phyloP scores from a whole-genome alignment of 2,113 vertebrate genomes.

The Rallus limicola region DNA sequence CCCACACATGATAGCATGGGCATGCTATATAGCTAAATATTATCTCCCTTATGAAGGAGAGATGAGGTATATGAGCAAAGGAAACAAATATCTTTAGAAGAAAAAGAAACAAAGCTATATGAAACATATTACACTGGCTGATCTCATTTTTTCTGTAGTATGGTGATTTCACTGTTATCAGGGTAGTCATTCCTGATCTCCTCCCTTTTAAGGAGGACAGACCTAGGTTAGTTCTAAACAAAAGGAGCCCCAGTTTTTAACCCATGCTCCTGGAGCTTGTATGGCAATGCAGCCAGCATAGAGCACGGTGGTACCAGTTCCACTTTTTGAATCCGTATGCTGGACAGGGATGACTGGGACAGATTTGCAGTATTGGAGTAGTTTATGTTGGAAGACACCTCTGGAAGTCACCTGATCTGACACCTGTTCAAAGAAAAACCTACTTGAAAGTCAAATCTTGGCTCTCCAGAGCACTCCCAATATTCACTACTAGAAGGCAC shows the following conservation, averaged over 20 bases:
- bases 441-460: background rate
- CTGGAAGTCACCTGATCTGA: background rate
- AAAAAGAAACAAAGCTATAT: background rate
- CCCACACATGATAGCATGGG: background rate
- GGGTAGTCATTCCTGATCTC: background rate
- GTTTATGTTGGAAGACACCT: background rate
- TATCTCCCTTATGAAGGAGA: background rate
- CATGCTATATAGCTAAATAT: background rate
- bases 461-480: background rate
- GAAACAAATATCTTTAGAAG: background rate
- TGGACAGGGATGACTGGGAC: background rate
- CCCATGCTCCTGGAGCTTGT: fast-evolving
- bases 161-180: background rate
- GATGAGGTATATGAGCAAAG: background rate
- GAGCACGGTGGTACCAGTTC: background rate
- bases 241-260: background rate
- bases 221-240: background rate
- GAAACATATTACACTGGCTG: background rate
- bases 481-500: background rate
- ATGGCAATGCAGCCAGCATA: background rate
- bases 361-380: background rate
- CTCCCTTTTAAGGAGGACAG: background rate
- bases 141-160: background rate
- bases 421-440: background rate
- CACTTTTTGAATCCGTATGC: background rate